A percentile compares a stretch with the other conserved stretches of the same genome.
Conservation (phyloP, 2,888 invertebrate species). For the Ametastegia equiseti region DNA sequence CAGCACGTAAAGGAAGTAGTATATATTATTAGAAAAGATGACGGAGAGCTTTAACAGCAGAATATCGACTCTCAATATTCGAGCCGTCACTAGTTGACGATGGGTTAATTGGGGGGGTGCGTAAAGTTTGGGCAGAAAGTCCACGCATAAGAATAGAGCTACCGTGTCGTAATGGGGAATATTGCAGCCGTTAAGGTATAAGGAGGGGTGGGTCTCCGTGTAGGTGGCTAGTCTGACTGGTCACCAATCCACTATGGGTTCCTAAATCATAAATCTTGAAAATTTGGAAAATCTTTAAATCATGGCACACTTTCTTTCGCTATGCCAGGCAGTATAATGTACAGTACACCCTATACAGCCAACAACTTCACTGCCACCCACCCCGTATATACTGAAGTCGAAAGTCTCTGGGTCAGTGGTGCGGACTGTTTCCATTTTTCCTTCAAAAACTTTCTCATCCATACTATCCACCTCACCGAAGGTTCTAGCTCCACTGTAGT, state of each 20-base stretch:
- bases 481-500: too few species aligned
- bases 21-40: neutral
- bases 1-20: neutral
- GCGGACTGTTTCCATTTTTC: neutral
- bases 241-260: neutral
- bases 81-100: slow-evolving; percentile 1
- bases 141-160: slow-evolving; percentile 39
- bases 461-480: neutral
- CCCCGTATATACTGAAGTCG: neutral
- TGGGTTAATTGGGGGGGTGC: slow-evolving; percentile 17
- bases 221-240: neutral
- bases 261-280: slow-evolving; percentile 38
- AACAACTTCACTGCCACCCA: slow-evolving; percentile 16
- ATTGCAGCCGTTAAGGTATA: slow-evolving; percentile 20
- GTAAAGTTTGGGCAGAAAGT: slow-evolving; percentile 32
- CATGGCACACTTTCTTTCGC: slow-evolving; percentile 40
- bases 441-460: slow-evolving; percentile 23
- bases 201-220: slow-evolving; percentile 6
- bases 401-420: slow-evolving; percentile 41
- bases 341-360: slow-evolving; percentile 21
- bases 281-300: slow-evolving; percentile 21
- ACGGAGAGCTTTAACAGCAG: neutral
- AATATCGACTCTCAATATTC: neutral
- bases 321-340: slow-evolving; percentile 31
- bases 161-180: slow-evolving; percentile 35